Base-by-base conservation (phyloP, 1,140 invertebrate species). In the Alviniconcha marisindica region DNA sequence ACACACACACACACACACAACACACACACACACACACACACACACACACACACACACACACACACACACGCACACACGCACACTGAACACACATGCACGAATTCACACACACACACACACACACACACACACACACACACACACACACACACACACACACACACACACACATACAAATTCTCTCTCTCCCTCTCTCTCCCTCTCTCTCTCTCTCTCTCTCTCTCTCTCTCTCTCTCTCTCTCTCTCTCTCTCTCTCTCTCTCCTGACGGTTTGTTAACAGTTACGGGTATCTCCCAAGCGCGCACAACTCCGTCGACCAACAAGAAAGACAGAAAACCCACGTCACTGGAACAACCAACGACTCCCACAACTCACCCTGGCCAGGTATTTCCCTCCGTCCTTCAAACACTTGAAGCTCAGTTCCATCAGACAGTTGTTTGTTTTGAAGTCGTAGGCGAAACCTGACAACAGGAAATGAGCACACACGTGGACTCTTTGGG, bases 301-400 rank as follows among this genome's bases (percentile, higher is more conserved):
- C 51, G 24, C 24, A 54, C 12, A 54, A 14, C 12, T 14, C 12
- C 51, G 10, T 14, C 24, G 24, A 54, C 51, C 51, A 24, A 14
- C 10, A 54, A 14, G 51, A 14, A 24, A 24, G 24, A 54, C 51
- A 12, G 24, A 24, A 54, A 12, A 54, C 10, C 24, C 12, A 54
- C 24, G 24, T n/a, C n/a, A n/a, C n/a, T n/a, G n/a, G n/a, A n/a
- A n/a, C n/a, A n/a, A n/a, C n/a, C n/a, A n/a, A 10, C 18, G 18
- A 7, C 5, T 7, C 18, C 5, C 12, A 66, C 38, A 2, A 74
- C 71, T 74, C 93, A 97, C 97, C 93, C 98, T 97, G 12, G 97
- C 97, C 95, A 98, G 96, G 90, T 97, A 98, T 94, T 97, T 97
- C 63, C 97, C 97, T 78, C 88, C 94, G 0, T 96, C 95, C 87